Conservation (phyloP, 2,888 invertebrate genomes). For the Heliconius hortense region DNA sequence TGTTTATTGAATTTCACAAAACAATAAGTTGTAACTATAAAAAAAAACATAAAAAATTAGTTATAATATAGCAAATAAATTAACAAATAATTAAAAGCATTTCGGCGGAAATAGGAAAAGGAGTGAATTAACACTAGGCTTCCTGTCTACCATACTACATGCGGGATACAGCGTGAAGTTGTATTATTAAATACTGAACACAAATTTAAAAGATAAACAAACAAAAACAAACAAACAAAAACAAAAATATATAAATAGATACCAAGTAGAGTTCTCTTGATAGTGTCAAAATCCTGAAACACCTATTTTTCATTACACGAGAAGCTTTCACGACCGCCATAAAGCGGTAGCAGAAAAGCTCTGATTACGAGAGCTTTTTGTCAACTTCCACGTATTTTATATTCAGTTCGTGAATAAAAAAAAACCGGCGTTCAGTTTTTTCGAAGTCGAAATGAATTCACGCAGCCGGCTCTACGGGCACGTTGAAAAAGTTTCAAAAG, state of each 20-base stretch:
- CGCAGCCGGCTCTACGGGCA: constrained; percentile 47
- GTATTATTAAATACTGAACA: too few relatives aligned
- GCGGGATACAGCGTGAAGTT: too few relatives aligned
- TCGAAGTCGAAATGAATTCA: constrained; percentile 68
- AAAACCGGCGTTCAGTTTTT: constrained; percentile 51
- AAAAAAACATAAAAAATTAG: too few relatives aligned
- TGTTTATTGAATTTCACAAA: too few relatives aligned
- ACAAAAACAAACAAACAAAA: too few relatives aligned
- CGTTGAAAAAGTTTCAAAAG: constrained; percentile 36
- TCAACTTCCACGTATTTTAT: constrained; percentile 55
- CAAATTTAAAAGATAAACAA: too few relatives aligned
- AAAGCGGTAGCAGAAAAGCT: constrained; percentile 36
- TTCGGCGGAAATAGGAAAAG: too few relatives aligned
- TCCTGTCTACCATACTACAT: too few relatives aligned
- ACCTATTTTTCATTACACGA: constrained; percentile 24
- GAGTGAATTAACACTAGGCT: too few relatives aligned
- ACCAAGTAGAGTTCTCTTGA: not conserved
- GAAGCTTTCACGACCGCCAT: constrained; percentile 15
- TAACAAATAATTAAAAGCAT: too few relatives aligned
- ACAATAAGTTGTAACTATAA: too few relatives aligned
- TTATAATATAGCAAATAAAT: too few relatives aligned
- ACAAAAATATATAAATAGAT: not conserved
- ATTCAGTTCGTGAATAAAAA: constrained; percentile 61
- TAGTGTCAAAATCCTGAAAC: constrained; percentile 11
- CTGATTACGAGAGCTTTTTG: constrained; percentile 42